A percentile compares a stretch with the other conserved stretches of the same genome.
Conservation (phyloP, 2,113 vertebrate species). For the Thamnophis sirtalis region DNA sequence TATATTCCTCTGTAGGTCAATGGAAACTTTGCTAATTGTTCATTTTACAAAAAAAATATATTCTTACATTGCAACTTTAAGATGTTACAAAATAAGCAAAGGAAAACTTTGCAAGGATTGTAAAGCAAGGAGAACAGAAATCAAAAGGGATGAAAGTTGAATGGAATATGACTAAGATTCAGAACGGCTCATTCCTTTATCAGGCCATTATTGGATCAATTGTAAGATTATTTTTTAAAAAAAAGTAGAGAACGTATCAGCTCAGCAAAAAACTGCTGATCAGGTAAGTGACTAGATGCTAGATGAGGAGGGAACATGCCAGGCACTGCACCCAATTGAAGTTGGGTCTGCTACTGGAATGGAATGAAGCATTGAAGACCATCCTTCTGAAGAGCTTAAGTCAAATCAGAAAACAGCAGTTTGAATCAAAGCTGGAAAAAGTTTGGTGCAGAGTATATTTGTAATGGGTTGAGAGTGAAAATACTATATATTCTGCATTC, state of each 20-base stretch:
- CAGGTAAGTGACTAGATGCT: not conserved
- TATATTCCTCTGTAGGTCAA: not conserved
- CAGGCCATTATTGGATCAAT: not conserved
- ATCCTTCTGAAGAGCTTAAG: not conserved
- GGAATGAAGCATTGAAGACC: not conserved
- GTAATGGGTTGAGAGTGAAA: not conserved
- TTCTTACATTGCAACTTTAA: not conserved
- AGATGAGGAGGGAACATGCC: not conserved
- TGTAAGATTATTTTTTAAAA: not conserved
- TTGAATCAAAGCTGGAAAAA: not conserved
- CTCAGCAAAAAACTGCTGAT: not conserved
- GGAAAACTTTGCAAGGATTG: not conserved
- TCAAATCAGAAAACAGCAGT: not conserved
- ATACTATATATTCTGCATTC: not conserved
- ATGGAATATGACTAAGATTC: not conserved
- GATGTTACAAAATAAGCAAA: not conserved
- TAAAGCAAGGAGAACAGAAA: not conserved
- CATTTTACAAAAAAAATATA: not conserved
- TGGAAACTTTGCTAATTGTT: not conserved
- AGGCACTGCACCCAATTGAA: not conserved
- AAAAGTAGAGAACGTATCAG: not conserved
- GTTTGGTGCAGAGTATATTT: not conserved
- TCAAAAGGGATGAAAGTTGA: not conserved
- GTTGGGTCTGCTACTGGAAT: not conserved
- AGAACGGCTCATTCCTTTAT: not conserved